Evolutionary conservation across 2,113 vertebrate species (phyloP).

Genomic region (Nettapus auritus): DNA sequence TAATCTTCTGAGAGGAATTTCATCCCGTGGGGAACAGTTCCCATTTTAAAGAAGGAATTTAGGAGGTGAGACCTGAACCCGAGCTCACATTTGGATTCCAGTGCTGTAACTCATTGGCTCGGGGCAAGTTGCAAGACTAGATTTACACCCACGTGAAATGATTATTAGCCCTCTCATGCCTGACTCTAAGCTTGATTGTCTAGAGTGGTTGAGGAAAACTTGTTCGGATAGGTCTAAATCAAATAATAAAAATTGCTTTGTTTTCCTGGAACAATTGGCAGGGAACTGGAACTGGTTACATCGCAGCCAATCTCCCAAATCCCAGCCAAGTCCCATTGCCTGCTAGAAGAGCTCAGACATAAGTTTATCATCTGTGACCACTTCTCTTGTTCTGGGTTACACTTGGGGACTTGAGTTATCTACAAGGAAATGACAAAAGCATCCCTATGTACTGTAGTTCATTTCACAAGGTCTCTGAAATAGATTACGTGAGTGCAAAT

Average conservation of each 20-base stretch:
- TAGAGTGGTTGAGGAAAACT: background rate
- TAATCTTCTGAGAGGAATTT: background rate
- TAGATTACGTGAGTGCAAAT: slow-evolving; percentile 23
- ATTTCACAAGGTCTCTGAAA: slow-evolving; percentile 28
- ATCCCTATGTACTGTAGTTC: background rate
- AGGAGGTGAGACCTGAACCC: background rate
- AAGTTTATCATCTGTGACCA: background rate
- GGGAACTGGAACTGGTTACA: background rate
- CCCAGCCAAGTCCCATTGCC: background rate
- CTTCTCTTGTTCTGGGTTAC: background rate
- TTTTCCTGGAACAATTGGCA: background rate
- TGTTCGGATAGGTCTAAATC: background rate
- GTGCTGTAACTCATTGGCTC: background rate
- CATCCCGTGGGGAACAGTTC: background rate
- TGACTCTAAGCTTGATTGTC: background rate
- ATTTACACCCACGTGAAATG: background rate
- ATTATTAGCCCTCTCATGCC: background rate
- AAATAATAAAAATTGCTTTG: background rate
- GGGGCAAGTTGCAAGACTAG: background rate
- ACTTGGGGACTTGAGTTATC: background rate
- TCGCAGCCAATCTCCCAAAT: background rate
- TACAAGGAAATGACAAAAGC: background rate
- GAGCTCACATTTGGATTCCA: background rate
- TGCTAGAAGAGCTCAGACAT: background rate
- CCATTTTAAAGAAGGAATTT: slow-evolving; percentile 12